phyloP scores from a whole-genome alignment of 2,888 invertebrate genomes.

The Automeris io region DNA sequence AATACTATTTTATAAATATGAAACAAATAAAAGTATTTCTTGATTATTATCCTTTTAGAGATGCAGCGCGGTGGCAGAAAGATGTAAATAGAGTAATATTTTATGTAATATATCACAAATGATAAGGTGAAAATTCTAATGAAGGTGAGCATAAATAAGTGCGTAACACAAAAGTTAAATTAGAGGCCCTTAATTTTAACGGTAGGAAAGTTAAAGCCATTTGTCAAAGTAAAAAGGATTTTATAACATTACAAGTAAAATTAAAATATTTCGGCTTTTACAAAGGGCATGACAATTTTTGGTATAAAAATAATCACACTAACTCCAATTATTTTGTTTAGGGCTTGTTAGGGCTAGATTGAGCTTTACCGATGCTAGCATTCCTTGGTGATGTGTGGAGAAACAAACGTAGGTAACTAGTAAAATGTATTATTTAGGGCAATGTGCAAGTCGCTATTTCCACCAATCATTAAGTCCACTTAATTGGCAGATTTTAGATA shows the following conservation, averaged over 20 bases:
- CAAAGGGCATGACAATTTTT: background rate
- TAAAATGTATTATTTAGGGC: too few species aligned
- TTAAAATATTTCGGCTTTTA: conserved; percentile 2
- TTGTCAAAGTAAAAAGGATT: conserved; percentile 6
- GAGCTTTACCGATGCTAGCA: too few species aligned
- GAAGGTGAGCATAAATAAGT: background rate
- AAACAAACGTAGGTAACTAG: too few species aligned
- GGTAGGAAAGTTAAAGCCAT: conserved; percentile 4
- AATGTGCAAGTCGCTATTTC: too few species aligned
- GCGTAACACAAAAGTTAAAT: conserved; percentile 1
- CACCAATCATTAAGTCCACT: too few species aligned
- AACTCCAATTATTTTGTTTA: background rate
- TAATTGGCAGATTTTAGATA: too few species aligned
- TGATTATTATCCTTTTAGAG: too few species aligned
- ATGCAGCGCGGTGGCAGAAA: too few species aligned
- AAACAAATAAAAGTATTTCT: too few species aligned
- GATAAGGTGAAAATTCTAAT: background rate
- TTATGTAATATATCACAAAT: background rate
- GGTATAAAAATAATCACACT: background rate
- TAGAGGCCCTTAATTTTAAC: conserved; percentile 2
- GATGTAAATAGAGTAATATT: background rate
- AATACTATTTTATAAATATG: background rate
- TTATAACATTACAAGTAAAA: conserved; percentile 2
- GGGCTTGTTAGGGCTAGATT: too few species aligned
- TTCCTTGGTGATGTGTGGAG: too few species aligned